Conservation (phyloP, 2,888 invertebrate genomes). For the Nomada ruficornis region DNA sequence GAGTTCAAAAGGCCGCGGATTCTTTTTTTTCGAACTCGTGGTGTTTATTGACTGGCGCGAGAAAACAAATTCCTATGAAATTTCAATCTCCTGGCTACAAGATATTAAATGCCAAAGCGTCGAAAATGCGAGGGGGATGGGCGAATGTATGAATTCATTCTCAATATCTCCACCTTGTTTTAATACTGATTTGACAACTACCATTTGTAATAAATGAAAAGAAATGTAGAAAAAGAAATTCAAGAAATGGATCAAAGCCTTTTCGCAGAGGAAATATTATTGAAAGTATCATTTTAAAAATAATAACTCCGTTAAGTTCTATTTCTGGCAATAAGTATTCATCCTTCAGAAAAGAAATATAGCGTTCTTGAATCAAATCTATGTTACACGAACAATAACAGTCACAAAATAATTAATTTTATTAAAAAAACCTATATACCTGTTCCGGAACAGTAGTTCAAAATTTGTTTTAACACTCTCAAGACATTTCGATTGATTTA, state of each 20-base stretch:
- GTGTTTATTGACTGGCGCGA: constrained; percentile 16
- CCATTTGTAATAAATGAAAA: too few relatives aligned
- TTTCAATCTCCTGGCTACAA: background rate
- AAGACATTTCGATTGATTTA: too few relatives aligned
- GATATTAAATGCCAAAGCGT: constrained; percentile 10
- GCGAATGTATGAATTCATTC: background rate
- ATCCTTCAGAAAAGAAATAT: too few relatives aligned
- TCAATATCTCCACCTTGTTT: background rate
- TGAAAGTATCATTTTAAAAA: too few relatives aligned
- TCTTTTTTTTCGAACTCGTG: constrained; percentile 9
- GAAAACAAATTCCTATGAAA: constrained; percentile 12
- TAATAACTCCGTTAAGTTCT: too few relatives aligned
- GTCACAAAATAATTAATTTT: background rate
- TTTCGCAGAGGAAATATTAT: too few relatives aligned
- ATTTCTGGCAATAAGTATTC: too few relatives aligned
- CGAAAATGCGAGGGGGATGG: background rate
- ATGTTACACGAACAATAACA: background rate
- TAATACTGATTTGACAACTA: background rate
- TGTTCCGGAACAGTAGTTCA: background rate
- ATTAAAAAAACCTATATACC: background rate
- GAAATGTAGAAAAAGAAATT: too few relatives aligned
- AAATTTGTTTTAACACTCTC: too few relatives aligned
- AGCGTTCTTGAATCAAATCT: background rate
- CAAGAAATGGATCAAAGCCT: too few relatives aligned
- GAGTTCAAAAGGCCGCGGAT: background rate